Evolutionary conservation across 1,140 invertebrate genomes (phyloP).

Genomic region (Pararge aegeria): DNA sequence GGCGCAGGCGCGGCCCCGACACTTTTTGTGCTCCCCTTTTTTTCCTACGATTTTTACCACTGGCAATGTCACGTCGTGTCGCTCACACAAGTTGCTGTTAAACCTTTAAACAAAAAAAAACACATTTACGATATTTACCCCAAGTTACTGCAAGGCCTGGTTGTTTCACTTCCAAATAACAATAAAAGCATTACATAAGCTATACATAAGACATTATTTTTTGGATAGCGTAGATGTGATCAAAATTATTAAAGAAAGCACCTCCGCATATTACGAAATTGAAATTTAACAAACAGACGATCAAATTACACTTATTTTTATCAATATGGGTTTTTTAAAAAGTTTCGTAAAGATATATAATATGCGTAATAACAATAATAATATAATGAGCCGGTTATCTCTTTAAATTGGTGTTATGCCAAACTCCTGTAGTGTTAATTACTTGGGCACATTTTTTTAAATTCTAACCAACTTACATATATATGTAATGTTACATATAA

Average conservation of each 20-base stretch:
- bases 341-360: no score
- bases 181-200: no score
- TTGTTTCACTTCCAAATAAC: neutral
- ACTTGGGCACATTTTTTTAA: no score
- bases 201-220: no score
- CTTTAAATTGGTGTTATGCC: neutral
- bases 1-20: conserved; percentile 66
- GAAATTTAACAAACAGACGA: no score
- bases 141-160: neutral
- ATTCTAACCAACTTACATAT: no score
- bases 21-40: conserved; percentile 64
- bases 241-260: no score
- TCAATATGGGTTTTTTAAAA: no score
- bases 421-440: neutral
- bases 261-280: no score
- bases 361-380: neutral
- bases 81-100: conserved; percentile 19
- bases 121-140: neutral
- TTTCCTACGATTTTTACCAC: conserved; percentile 49
- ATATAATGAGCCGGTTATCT: neutral
- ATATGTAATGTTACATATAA: no score
- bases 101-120: conserved; percentile 27
- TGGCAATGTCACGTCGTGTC: conserved; percentile 47
- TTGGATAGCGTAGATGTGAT: no score
- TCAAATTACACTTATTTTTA: no score